A percentile compares a stretch with the other conserved stretches of the same genome.
These are phyloP conservation scores for Poecilobothrus nobilitatus DNA, from an alignment of 2,888 invertebrate genomes.

Conservation along the genomic window DNA sequence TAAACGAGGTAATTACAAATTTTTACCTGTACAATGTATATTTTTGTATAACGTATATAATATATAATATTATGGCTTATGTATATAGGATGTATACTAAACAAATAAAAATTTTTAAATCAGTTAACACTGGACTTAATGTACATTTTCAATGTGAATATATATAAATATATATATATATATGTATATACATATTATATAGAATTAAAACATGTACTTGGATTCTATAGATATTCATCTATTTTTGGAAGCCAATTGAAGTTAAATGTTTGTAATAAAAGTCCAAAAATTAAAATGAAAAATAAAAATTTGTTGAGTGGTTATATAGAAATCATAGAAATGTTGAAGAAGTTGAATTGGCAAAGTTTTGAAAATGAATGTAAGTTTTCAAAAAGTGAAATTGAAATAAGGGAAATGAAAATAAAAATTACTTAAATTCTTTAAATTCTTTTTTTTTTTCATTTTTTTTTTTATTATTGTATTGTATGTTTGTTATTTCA, in stretches of 20 bases:
- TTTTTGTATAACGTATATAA: too few species aligned
- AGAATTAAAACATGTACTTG: too few species aligned
- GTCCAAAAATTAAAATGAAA: neutral
- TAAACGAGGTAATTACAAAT: neutral
- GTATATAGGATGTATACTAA: too few species aligned
- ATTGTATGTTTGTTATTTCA: neutral
- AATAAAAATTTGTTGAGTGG: neutral
- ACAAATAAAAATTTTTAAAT: neutral
- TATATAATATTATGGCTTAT: too few species aligned
- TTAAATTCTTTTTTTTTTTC: neutral
- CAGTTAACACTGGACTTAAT: neutral
- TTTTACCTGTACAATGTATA: neutral
- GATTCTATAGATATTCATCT: neutral
- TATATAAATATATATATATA: too few species aligned
- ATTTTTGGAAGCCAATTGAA: neutral
- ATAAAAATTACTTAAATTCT: neutral
- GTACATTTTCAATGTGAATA: neutral
- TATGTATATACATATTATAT: too few species aligned
- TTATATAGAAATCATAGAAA: neutral
- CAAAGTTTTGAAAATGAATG: neutral
- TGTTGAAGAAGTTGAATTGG: neutral
- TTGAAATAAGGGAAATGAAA: neutral
- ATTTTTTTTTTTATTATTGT: neutral
- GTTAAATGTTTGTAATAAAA: neutral
- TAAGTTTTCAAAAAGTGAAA: neutral